phyloP scores from a whole-genome alignment of 2,797 vertebrate species.

The Danionella dracula region DNA sequence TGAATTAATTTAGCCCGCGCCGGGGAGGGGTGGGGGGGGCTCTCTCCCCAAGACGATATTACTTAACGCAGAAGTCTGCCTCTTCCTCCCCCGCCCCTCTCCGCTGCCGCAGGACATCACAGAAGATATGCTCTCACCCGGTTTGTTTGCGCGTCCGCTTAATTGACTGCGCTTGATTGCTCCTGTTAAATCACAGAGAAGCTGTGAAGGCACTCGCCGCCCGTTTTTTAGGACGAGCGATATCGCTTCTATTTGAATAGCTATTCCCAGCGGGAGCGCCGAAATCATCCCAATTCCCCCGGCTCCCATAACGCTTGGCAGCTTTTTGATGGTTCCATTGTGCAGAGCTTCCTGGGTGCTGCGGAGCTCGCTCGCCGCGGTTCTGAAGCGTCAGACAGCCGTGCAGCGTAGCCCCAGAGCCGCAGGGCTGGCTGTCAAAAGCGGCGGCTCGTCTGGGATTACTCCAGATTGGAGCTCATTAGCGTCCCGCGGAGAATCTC shows the following conservation, averaged over 20 bases:
- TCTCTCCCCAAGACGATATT: conserved; percentile 19
- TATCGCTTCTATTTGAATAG: neutral
- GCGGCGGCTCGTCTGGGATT: conserved; percentile 48
- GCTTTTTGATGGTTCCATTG: conserved; percentile 32
- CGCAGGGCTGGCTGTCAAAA: conserved; percentile 45
- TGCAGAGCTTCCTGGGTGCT: conserved; percentile 23
- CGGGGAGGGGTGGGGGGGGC: conserved; percentile 16
- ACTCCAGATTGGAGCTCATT: conserved; percentile 52
- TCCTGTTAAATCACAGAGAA: conserved; percentile 24
- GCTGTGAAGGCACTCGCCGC: conserved; percentile 16
- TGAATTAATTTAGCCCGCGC: conserved; percentile 22
- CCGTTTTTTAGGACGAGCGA: conserved; percentile 2
- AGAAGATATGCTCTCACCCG: conserved; percentile 26
- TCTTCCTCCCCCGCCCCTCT: conserved; percentile 12
- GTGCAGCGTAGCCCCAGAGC: conserved; percentile 34
- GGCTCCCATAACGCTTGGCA: conserved; percentile 22
- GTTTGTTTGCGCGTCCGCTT: conserved; percentile 29
- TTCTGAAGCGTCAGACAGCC: conserved; percentile 40
- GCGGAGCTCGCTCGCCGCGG: conserved; percentile 18
- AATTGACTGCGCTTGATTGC: conserved; percentile 34
- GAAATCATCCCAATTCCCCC: conserved; percentile 20
- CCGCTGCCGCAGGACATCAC: conserved; percentile 17
- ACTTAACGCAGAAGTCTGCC: conserved; percentile 27
- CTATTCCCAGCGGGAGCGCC: neutral
- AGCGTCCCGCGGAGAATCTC: conserved; percentile 48